Evolutionary conservation across 2,888 invertebrate genomes (phyloP).

Genomic region (Leptinotarsa peninsularis): DNA sequence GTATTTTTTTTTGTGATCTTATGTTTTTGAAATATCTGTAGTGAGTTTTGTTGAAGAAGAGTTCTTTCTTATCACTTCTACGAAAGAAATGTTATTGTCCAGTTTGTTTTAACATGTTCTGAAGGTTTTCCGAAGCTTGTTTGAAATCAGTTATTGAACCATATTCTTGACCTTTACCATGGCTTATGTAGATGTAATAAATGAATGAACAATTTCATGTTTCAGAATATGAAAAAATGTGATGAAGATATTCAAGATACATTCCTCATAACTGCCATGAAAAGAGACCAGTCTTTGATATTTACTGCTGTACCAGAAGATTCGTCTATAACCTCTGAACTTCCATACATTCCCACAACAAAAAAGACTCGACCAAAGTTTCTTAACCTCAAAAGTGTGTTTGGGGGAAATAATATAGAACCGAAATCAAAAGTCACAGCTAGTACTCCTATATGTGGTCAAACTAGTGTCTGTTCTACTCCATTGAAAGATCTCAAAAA

Average conservation of each 20-base stretch:
- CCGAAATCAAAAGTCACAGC: slow-evolving; percentile 36
- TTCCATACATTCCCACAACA: slow-evolving; percentile 46
- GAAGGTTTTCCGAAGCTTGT: too few relatives aligned
- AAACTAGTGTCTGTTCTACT: slow-evolving; percentile 82
- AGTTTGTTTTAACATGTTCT: too few relatives aligned
- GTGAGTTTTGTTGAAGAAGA: too few relatives aligned
- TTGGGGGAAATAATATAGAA: slow-evolving; percentile 51
- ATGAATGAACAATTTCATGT: neutral
- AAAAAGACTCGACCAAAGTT: slow-evolving; percentile 62
- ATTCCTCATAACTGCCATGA: slow-evolving; percentile 72
- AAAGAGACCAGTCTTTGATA: slow-evolving; percentile 82
- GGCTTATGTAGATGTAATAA: too few relatives aligned
- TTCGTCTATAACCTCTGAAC: slow-evolving; percentile 52
- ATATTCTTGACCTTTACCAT: too few relatives aligned
- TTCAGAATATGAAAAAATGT: slow-evolving; percentile 23
- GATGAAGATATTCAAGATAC: slow-evolving; percentile 62
- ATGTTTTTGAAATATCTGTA: too few relatives aligned
- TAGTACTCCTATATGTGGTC: slow-evolving; percentile 71
- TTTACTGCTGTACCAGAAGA: slow-evolving; percentile 87
- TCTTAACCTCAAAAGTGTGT: slow-evolving; percentile 61
- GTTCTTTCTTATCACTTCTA: too few relatives aligned
- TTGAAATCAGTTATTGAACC: too few relatives aligned
- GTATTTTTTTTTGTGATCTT: too few relatives aligned
- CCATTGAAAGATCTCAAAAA: slow-evolving; percentile 79
- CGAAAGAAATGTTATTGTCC: too few relatives aligned